Conservation (phyloP, 1,140 invertebrate genomes). For the Drosophila yakuba region DNA sequence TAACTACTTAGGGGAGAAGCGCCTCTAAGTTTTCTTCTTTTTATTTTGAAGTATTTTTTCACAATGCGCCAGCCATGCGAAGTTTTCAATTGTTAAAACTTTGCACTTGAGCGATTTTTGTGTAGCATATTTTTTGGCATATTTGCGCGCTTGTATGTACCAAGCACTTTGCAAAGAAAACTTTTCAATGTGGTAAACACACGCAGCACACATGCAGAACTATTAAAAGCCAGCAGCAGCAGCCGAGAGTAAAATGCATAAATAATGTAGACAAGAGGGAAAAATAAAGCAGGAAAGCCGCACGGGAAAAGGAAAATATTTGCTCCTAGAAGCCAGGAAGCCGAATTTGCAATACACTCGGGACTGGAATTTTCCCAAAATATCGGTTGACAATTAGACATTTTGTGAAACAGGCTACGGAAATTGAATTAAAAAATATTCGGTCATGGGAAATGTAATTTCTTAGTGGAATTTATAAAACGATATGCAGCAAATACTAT, state of each 20-base stretch:
- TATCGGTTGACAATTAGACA: slow-evolving; percentile 8
- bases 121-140: slow-evolving; percentile 82
- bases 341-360: slow-evolving; percentile 1
- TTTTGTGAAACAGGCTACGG: neutral
- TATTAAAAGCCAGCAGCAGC: slow-evolving; percentile 75
- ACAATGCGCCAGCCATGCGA: slow-evolving; percentile 62
- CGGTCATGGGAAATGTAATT: neutral
- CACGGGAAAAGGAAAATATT: slow-evolving; percentile 13
- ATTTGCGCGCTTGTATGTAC: slow-evolving; percentile 78
- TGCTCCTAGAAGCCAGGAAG: slow-evolving; percentile 1
- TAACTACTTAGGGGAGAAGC: slow-evolving; percentile 30
- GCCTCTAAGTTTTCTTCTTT: slow-evolving; percentile 8
- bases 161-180: slow-evolving; percentile 82
- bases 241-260: slow-evolving; percentile 77
- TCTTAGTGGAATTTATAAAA: neutral
- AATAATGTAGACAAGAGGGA: slow-evolving; percentile 62
- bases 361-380: neutral
- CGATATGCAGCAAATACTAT: neutral
- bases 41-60: slow-evolving; percentile 14
- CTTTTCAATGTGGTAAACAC: slow-evolving; percentile 81
- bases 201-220: slow-evolving; percentile 62
- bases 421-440: slow-evolving; percentile 13
- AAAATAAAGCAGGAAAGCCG: slow-evolving; percentile 40
- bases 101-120: slow-evolving; percentile 82
- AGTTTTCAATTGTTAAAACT: slow-evolving; percentile 83